These are phyloP conservation scores for Hyposoter dolosus DNA, from an alignment of 2,888 invertebrate genomes.

Conservation along the genomic window DNA sequence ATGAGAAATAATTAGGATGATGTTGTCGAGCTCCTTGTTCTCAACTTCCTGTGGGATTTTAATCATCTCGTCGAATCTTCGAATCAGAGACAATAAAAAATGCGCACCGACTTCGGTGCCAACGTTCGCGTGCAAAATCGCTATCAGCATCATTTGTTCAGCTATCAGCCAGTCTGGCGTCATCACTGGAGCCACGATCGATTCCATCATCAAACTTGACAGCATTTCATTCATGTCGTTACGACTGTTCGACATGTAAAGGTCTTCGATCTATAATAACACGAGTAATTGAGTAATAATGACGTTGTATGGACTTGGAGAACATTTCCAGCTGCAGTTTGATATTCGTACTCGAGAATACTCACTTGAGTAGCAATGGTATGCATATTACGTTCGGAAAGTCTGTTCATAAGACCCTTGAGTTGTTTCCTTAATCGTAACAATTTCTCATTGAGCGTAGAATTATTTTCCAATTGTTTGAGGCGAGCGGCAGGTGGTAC, in stretches of 20 bases:
- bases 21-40: conserved; percentile 93
- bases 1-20: conserved; percentile 91
- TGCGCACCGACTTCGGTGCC: conserved; percentile 96
- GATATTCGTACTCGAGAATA: neutral
- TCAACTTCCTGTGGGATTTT: conserved; percentile 86
- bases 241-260: conserved; percentile 93
- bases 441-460: conserved; percentile 87
- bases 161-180: conserved; percentile 92
- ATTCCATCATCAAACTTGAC: conserved; percentile 89
- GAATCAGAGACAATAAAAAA: conserved; percentile 91
- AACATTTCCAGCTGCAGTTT: neutral
- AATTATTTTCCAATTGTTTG: conserved; percentile 84
- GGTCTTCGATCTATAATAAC: conserved; percentile 89
- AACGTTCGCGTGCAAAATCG: conserved; percentile 95
- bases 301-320: neutral
- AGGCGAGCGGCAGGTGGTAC: conserved; percentile 93
- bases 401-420: conserved; percentile 94
- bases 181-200: conserved; percentile 87
- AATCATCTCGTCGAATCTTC: conserved; percentile 88
- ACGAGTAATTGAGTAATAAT: neutral
- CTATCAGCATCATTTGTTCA: conserved; percentile 93
- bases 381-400: conserved; percentile 95
- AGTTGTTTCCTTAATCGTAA: conserved; percentile 91
- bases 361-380: conserved; percentile 88
- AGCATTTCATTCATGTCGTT: conserved; percentile 93